A percentile compares a stretch with the other conserved stretches of the same genome.
Evolutionary conservation across 2,113 vertebrate genomes (phyloP).

Genomic region (Lampris megalopsis): DNA sequence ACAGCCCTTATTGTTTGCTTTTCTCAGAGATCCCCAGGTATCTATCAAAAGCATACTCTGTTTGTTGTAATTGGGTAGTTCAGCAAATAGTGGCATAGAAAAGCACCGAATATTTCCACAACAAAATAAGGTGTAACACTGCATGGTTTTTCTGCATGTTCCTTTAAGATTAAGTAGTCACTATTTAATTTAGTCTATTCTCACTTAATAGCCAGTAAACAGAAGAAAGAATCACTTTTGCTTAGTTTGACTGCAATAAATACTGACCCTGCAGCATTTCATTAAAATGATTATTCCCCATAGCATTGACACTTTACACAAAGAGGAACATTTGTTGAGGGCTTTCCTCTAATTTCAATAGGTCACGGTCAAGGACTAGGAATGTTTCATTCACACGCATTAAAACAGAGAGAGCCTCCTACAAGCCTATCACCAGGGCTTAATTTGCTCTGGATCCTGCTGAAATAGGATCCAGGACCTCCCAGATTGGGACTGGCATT

Average conservation of each 20-base stretch:
- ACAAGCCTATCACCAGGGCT: no score
- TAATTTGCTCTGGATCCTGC: no score
- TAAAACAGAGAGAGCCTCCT: no score
- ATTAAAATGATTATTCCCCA: not conserved
- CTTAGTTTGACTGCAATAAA: not conserved
- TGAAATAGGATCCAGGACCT: no score
- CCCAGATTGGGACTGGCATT: no score
- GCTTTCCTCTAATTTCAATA: not conserved
- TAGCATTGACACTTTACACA: not conserved
- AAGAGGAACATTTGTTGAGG: not conserved
- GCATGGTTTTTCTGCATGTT: no score
- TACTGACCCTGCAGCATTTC: not conserved
- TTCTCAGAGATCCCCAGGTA: constrained; percentile 61
- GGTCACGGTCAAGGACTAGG: not conserved
- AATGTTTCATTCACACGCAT: no score
- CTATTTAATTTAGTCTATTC: no score
- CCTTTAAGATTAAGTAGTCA: not conserved
- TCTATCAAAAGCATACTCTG: constrained; percentile 53
- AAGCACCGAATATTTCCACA: not conserved
- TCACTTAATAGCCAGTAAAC: not conserved
- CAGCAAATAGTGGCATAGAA: constrained; percentile 50
- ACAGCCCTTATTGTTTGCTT: constrained; percentile 33
- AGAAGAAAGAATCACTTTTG: not conserved
- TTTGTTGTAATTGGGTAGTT: constrained; percentile 60
- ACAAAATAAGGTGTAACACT: not conserved